Evolutionary conservation across 1,140 invertebrate species (phyloP), one percentile per base, ranked within the genome.

Genomic region (Propsilocerus akamusi): DNA sequence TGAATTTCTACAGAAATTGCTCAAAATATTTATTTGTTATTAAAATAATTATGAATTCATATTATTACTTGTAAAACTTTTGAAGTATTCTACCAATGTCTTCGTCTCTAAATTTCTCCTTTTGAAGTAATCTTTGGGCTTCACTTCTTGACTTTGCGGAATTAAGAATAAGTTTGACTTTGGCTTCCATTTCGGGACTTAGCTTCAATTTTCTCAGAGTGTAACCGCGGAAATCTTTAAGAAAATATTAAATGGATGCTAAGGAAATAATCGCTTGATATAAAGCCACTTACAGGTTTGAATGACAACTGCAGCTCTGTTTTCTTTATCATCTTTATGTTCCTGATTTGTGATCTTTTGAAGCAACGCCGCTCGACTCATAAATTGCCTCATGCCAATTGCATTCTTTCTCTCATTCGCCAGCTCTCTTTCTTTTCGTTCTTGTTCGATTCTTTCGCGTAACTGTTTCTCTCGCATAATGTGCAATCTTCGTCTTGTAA

Each of bases 161-260:
- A 72, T 51, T 75, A 70, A 22, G 72, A 58, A 14, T 73, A 68
- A 34, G 69, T 70, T 7, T 75, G 75, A 62, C 76, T 76, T 54
- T 74, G 72, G 52, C 75, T 72, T 22, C 79, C 60, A 30, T 23
- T 51, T 52, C 37, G 17, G 49, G 47, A 7, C 4, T 26, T 14
- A 12, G 17, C 26, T 25, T 23, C 11, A 26, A 17, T 37, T 52
- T 37, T 49, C 48, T 61, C 3, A 78, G 75, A 1, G 73, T 74
- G 55, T 78, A 78, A 2, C 78, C 78, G 53, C 77, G 69, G 62
- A 75, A 80, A 61, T 76, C 78, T 80, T n/a, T n/a, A 46, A 12
- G 55, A 55, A 5, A 47, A 52, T 0, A 50, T 26, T 52, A 26
- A 48, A 48, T 5, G 25, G 23, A 41, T 24, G 17, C 23, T 49